Percentiles rank a stretch among this genome's conserved stretches.
phyloP scores from a whole-genome alignment of 2,113 vertebrate genomes.

The Diadophis punctatus region DNA sequence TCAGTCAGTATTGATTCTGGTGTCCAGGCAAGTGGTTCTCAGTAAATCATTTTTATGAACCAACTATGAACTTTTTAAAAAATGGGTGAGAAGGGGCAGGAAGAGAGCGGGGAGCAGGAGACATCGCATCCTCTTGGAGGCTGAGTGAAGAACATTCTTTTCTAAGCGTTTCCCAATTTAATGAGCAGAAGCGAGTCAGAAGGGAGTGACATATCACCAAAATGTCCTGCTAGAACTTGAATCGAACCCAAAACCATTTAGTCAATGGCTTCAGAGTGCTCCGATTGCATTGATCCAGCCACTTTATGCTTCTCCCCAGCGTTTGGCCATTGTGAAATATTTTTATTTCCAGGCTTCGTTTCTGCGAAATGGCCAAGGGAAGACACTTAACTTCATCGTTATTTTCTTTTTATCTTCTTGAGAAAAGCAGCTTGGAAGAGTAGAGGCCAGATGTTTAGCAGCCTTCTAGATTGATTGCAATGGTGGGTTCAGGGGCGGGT shows the following conservation, averaged over 20 bases:
- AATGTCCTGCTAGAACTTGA: neutral
- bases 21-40: neutral
- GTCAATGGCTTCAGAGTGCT: neutral
- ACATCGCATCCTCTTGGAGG: neutral
- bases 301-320: neutral
- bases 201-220: neutral
- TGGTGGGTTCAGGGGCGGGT: too few relatives aligned
- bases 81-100: too few relatives aligned
- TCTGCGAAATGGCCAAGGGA: neutral
- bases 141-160: neutral
- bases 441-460: neutral
- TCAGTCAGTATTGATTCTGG: neutral
- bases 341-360: neutral
- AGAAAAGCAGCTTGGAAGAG: too few relatives aligned
- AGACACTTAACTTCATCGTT: neutral
- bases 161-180: slow-evolving; percentile 8
- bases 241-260: slow-evolving; percentile 4
- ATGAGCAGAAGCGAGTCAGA: neutral
- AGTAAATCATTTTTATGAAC: neutral
- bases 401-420: neutral
- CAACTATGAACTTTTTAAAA: too few relatives aligned
- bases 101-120: neutral
- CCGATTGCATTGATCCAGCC: neutral
- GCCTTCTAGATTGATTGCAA: neutral
- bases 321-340: neutral